phyloP scores from a whole-genome alignment of 2,888 invertebrate species.

The Drosophila ezoana region DNA sequence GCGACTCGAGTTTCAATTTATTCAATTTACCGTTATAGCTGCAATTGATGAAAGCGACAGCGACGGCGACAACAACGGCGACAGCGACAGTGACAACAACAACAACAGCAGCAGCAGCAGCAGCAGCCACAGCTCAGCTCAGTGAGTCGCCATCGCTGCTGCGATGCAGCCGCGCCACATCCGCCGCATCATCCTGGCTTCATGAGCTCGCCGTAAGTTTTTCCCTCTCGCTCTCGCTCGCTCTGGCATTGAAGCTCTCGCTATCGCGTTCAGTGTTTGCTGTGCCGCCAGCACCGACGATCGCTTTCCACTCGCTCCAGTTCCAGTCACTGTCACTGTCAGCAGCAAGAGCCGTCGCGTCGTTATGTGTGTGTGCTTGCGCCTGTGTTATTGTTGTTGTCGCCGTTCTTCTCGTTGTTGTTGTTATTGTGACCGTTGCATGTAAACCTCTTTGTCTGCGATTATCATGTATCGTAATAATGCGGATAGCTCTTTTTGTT shows the following conservation, averaged over 20 bases:
- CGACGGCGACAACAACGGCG: slow-evolving; percentile 17
- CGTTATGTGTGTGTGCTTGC: slow-evolving; percentile 56
- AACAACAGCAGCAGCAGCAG: slow-evolving; percentile 16
- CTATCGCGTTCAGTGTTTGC: slow-evolving; percentile 60
- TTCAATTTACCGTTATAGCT: slow-evolving; percentile 79
- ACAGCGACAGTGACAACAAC: slow-evolving; percentile 16
- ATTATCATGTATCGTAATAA: slow-evolving; percentile 69
- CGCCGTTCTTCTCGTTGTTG: not conserved
- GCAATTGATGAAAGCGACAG: slow-evolving; percentile 68
- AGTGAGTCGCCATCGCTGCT: slow-evolving; percentile 50
- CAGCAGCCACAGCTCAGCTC: slow-evolving; percentile 23
- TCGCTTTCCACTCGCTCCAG: slow-evolving; percentile 31
- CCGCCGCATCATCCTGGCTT: slow-evolving; percentile 72
- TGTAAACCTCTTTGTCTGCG: slow-evolving; percentile 47
- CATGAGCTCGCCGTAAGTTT: slow-evolving; percentile 63
- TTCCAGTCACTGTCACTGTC: slow-evolving; percentile 29
- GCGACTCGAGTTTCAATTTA: slow-evolving; percentile 71
- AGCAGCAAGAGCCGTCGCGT: slow-evolving; percentile 12
- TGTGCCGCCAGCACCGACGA: slow-evolving; percentile 48
- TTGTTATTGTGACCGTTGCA: slow-evolving; percentile 25
- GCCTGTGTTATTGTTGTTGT: slow-evolving; percentile 23
- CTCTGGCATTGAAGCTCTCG: not conserved
- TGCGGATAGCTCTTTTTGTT: slow-evolving; percentile 79
- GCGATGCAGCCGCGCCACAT: slow-evolving; percentile 55
- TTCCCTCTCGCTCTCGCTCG: not conserved